Conservation (phyloP, 2,888 invertebrate species). For the Tipula helvola region DNA sequence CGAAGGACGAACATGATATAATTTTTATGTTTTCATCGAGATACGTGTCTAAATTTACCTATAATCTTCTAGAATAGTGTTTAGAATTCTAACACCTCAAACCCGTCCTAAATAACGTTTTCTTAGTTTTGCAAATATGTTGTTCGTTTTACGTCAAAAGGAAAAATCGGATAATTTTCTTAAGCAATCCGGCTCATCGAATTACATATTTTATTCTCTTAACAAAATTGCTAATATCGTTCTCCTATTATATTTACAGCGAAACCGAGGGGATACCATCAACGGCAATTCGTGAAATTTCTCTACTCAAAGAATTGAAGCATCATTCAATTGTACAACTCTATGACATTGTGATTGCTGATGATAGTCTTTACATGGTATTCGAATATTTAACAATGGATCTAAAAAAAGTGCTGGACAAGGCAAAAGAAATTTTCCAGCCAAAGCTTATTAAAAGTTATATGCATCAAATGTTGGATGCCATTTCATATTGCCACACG, state of each 20-base stretch:
- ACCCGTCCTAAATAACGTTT: too few species aligned
- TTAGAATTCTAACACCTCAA: too few species aligned
- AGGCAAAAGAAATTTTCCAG: slow-evolving; percentile 46
- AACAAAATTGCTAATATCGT: not conserved
- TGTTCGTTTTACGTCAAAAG: too few species aligned
- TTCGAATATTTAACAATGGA: slow-evolving; percentile 93
- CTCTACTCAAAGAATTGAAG: slow-evolving; percentile 75
- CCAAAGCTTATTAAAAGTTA: slow-evolving; percentile 63
- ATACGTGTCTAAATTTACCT: not conserved
- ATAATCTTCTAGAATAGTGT: too few species aligned
- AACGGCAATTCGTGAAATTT: slow-evolving; percentile 93
- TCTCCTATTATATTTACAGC: slow-evolving; percentile 35
- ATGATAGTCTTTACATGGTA: slow-evolving; percentile 78
- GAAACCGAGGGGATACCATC: slow-evolving; percentile 96
- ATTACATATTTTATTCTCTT: too few species aligned
- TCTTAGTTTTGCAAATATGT: too few species aligned
- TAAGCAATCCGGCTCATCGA: too few species aligned
- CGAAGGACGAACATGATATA: not conserved
- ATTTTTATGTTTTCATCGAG: not conserved
- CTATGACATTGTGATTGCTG: slow-evolving; percentile 77
- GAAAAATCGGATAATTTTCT: too few species aligned
- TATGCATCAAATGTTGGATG: slow-evolving; percentile 74
- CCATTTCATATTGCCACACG: slow-evolving; percentile 81
- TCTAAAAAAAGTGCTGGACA: slow-evolving; percentile 78
- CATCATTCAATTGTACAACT: slow-evolving; percentile 86